A percentile compares a stretch with the other conserved stretches of the same genome.
phyloP scores from a whole-genome alignment of 2,888 invertebrate species.

The Agrotis segetum region DNA sequence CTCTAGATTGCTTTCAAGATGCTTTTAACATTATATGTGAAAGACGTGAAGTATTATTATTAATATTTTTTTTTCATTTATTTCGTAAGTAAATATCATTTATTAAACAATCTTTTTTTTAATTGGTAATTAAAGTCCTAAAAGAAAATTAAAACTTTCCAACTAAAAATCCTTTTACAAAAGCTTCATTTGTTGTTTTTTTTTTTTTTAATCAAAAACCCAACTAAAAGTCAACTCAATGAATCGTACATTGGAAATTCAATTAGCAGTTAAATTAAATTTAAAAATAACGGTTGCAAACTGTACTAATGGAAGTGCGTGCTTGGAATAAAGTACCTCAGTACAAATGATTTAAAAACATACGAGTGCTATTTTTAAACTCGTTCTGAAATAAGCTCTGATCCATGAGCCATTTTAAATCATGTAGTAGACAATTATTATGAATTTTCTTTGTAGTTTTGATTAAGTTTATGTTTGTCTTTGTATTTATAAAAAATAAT shows the following conservation, averaged over 20 bases:
- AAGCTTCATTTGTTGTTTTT: conserved; percentile 7
- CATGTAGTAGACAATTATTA: conserved; percentile 4
- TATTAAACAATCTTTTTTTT: too few species aligned
- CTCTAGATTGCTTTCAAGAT: conserved; percentile 20
- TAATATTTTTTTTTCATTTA: too few species aligned
- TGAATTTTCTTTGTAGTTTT: background rate
- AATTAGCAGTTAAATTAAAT: conserved; percentile 42
- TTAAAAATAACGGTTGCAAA: conserved; percentile 34
- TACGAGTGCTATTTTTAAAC: conserved; percentile 16
- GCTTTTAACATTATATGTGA: conserved; percentile 15
- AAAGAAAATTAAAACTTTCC: background rate
- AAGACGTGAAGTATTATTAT: conserved; percentile 12
- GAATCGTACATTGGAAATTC: conserved; percentile 24
- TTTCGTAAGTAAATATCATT: background rate
- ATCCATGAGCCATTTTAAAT: background rate
- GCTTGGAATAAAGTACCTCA: conserved; percentile 31
- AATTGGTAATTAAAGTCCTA: too few species aligned
- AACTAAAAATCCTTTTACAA: background rate
- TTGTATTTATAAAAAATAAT: background rate
- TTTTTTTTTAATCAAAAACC: conserved; percentile 9
- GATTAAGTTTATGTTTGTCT: background rate
- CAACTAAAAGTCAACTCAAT: conserved; percentile 23
- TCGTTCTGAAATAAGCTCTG: background rate
- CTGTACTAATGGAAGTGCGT: conserved; percentile 40
- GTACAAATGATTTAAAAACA: conserved; percentile 41